Conservation (phyloP, 2,113 vertebrate genomes). For the Paradoxurus hermaphroditus region DNA sequence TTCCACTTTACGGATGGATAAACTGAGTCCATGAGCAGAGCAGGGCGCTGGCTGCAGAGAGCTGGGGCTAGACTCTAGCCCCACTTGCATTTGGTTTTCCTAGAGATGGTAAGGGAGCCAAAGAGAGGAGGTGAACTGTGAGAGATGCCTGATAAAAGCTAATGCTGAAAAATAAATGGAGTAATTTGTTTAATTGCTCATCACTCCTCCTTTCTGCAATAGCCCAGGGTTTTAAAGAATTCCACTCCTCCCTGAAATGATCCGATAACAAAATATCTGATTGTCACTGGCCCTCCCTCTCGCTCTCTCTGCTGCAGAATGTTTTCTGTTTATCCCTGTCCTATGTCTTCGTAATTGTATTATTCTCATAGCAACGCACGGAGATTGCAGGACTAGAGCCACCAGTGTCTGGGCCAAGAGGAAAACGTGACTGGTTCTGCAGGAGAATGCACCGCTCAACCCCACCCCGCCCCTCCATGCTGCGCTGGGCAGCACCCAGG, state of each 20-base stretch:
- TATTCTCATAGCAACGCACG: not conserved
- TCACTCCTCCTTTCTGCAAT: not conserved
- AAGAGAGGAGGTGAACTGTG: not conserved
- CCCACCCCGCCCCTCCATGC: not conserved
- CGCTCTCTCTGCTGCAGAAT: not conserved
- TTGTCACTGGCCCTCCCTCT: not conserved
- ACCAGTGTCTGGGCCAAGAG: not conserved
- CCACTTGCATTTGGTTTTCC: not conserved
- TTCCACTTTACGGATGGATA: not conserved
- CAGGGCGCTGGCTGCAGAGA: not conserved
- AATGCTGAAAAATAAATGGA: not conserved
- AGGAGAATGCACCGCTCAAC: accelerated
- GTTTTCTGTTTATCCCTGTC: not conserved
- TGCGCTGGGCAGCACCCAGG: not conserved
- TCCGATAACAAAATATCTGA: not conserved
- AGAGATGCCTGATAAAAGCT: not conserved
- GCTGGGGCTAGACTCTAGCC: not conserved
- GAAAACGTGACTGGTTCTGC: accelerated
- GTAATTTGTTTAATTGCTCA: not conserved
- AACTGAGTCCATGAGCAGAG: not conserved
- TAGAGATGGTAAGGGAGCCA: not conserved
- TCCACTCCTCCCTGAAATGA: not conserved
- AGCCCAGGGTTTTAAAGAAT: not conserved
- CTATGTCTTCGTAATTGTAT: not conserved
- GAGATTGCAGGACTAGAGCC: not conserved